These are phyloP conservation scores for Thaleichthys pacificus DNA, from an alignment of 2,797 vertebrate species.

Conservation along the genomic window DNA sequence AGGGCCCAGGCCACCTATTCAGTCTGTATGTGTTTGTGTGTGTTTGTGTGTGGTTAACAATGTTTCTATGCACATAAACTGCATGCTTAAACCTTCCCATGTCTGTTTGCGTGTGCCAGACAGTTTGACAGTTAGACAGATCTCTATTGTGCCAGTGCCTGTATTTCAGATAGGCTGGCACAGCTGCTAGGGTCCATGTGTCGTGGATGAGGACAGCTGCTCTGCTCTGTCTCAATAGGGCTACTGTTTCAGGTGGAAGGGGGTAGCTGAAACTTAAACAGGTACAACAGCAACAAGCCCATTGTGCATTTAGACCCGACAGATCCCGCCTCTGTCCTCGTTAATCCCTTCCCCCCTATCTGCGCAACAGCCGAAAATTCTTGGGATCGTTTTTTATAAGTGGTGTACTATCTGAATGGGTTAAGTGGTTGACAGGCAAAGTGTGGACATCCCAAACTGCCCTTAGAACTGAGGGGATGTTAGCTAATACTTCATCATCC, in stretches of 20 bases:
- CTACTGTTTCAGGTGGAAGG: conserved; percentile 78
- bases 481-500: too few species aligned
- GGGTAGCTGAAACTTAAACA: conserved; percentile 77
- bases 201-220: conserved; percentile 77
- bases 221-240: conserved; percentile 61
- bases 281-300: conserved; percentile 50
- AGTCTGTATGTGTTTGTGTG: conserved; percentile 6
- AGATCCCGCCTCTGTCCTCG: neutral
- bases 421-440: neutral
- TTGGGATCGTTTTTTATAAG: neutral
- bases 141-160: conserved; percentile 66
- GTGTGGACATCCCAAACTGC: too few species aligned
- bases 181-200: conserved; percentile 84
- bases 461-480: too few species aligned
- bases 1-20: neutral
- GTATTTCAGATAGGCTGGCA: conserved; percentile 56
- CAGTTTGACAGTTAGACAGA: conserved; percentile 44
- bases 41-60: neutral
- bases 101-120: conserved; percentile 26
- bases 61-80: neutral
- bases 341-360: neutral
- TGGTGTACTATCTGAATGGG: neutral
- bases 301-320: conserved; percentile 7
- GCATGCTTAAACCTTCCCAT: neutral
- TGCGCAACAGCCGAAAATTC: neutral